These are phyloP conservation scores for Meloe dianella DNA, from an alignment of 2,888 invertebrate genomes.

Conservation along the genomic window DNA sequence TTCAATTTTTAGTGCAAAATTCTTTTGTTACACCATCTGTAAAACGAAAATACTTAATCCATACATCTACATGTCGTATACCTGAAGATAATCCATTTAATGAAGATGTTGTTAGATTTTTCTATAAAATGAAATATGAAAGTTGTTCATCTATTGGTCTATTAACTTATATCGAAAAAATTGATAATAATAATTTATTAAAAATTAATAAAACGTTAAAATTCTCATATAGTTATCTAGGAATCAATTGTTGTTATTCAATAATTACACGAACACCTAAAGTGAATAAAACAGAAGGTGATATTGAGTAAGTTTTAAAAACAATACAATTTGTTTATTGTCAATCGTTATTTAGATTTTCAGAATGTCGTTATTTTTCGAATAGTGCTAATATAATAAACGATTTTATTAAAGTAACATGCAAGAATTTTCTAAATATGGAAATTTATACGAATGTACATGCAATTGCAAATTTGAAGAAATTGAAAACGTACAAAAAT, in stretches of 20 bases:
- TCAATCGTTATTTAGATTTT: conserved; percentile 38
- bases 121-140: conserved; percentile 61
- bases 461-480: conserved; percentile 55
- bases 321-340: neutral
- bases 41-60: conserved; percentile 58
- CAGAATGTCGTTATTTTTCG: conserved; percentile 59
- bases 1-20: neutral
- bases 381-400: conserved; percentile 53
- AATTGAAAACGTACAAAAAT: conserved; percentile 11
- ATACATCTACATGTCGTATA: conserved; percentile 67
- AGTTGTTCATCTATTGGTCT: conserved; percentile 57
- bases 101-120: conserved; percentile 59
- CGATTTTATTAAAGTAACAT: conserved; percentile 63
- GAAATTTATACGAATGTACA: conserved; percentile 62
- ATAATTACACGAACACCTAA: conserved; percentile 46
- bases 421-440: conserved; percentile 44
- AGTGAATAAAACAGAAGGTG: conserved; percentile 38
- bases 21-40: neutral
- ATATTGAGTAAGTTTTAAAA: conserved; percentile 38
- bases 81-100: conserved; percentile 66
- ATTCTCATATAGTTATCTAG: conserved; percentile 42
- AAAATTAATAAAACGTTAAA: conserved; percentile 38
- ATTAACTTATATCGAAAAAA: conserved; percentile 40
- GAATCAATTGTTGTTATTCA: conserved; percentile 47
- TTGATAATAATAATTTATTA: conserved; percentile 37